phyloP scores from a whole-genome alignment of 2,113 vertebrate genomes.

The Sinocyclocheilus maitianheensis region DNA sequence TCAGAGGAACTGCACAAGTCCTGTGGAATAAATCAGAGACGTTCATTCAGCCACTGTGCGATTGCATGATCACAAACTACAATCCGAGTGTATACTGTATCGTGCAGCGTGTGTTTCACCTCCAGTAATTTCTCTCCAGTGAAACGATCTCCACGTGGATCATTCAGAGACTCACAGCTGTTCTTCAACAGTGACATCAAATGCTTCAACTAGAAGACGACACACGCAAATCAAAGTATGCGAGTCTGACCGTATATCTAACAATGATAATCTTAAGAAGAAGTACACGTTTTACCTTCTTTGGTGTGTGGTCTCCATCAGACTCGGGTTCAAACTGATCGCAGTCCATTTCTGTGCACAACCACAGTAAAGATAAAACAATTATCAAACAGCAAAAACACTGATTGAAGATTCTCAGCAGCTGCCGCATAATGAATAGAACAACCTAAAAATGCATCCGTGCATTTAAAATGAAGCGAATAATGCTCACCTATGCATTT shows the following conservation, averaged over 20 bases:
- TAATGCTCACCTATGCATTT: constrained; percentile 67
- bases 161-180: constrained; percentile 69
- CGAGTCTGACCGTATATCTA: background rate
- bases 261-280: background rate
- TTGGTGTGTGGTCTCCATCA: background rate
- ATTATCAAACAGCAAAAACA: background rate
- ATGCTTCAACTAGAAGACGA: constrained; percentile 16
- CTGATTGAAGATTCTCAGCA: background rate
- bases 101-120: constrained; percentile 57
- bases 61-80: no score
- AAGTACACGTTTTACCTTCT: background rate
- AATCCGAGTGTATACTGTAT: background rate
- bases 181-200: constrained; percentile 67
- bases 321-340: background rate
- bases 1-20: constrained; percentile 62
- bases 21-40: constrained; percentile 47
- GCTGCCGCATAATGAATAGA: background rate
- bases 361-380: background rate
- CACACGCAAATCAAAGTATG: background rate
- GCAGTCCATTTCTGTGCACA: background rate
- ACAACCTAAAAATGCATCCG: background rate
- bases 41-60: background rate
- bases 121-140: constrained; percentile 68
- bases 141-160: constrained; percentile 8
- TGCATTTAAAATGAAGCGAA: background rate